phyloP scores from a whole-genome alignment of 92 coral and sea anemone species.

The Epizoanthus fatuus region DNA sequence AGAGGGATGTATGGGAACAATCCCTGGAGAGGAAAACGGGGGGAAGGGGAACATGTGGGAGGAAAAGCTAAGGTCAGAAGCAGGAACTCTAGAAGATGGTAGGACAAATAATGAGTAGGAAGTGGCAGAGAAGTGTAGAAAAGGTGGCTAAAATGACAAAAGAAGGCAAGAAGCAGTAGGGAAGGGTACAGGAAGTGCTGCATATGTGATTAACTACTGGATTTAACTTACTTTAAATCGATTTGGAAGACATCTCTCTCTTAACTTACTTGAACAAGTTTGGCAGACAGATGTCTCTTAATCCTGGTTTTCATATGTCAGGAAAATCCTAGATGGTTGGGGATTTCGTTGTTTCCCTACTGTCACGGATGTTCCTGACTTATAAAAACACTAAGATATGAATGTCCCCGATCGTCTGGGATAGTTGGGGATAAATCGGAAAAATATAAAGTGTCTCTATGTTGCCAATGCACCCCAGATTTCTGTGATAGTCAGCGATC shows the following conservation, averaged over 20 bases:
- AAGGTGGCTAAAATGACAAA: background rate
- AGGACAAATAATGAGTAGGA: background rate
- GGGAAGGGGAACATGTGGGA: background rate
- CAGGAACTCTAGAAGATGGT: background rate
- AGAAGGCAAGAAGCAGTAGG: background rate
- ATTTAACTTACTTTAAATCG: background rate
- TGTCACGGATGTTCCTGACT: no score
- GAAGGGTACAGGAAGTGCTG: background rate
- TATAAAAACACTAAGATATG: no score
- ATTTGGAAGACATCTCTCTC: background rate
- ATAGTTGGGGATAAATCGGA: no score
- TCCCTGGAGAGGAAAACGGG: background rate
- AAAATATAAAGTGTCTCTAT: no score
- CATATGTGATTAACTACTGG: background rate
- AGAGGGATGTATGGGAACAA: no score
- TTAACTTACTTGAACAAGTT: conserved; percentile 63
- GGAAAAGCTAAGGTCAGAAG: background rate
- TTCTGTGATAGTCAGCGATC: no score
- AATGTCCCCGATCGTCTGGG: no score
- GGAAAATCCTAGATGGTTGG: no score
- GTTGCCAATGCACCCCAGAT: no score
- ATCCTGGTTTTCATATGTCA: background rate
- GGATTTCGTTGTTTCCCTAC: no score
- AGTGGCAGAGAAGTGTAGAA: background rate
- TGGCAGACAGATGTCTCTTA: conserved; percentile 61